Evolutionary conservation across 2,797 vertebrate genomes (phyloP).

Genomic region (Pelochelys cantorii): DNA sequence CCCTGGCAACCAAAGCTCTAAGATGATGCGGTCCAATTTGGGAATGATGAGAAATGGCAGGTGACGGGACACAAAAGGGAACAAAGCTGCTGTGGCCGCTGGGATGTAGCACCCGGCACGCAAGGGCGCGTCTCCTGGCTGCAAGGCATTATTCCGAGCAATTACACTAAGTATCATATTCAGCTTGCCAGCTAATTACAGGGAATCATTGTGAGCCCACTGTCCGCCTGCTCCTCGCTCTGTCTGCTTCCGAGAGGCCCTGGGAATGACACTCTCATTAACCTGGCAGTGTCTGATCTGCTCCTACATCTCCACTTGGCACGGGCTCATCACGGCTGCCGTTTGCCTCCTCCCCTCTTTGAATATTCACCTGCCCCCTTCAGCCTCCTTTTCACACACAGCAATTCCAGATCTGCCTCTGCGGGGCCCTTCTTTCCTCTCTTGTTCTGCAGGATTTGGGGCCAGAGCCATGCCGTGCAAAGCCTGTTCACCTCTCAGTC

Average conservation of each 20-base stretch:
- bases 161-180: slow-evolving; percentile 74
- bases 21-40: slow-evolving; percentile 60
- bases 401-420: not conserved
- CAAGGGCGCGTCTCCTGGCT: not conserved
- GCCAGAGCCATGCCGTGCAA: not conserved
- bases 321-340: not conserved
- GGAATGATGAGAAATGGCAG: slow-evolving; percentile 63
- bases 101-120: slow-evolving; percentile 27
- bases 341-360: not conserved
- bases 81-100: slow-evolving; percentile 61
- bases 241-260: not conserved
- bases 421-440: not conserved
- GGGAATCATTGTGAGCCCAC: slow-evolving; percentile 52
- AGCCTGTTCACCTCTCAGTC: not conserved
- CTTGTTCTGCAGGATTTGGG: not conserved
- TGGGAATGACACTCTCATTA: slow-evolving; percentile 57
- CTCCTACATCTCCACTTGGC: slow-evolving; percentile 41
- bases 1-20: slow-evolving; percentile 57
- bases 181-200: slow-evolving; percentile 76
- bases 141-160: slow-evolving; percentile 58
- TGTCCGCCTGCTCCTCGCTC: slow-evolving; percentile 12
- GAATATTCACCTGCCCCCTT: not conserved
- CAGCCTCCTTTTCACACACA: not conserved
- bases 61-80: slow-evolving; percentile 62
- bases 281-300: slow-evolving; percentile 18